A percentile compares a stretch with the other conserved stretches of the same genome.
These are phyloP conservation scores for Parnassius smintheus DNA, from an alignment of 2,888 invertebrate genomes.

Conservation along the genomic window DNA sequence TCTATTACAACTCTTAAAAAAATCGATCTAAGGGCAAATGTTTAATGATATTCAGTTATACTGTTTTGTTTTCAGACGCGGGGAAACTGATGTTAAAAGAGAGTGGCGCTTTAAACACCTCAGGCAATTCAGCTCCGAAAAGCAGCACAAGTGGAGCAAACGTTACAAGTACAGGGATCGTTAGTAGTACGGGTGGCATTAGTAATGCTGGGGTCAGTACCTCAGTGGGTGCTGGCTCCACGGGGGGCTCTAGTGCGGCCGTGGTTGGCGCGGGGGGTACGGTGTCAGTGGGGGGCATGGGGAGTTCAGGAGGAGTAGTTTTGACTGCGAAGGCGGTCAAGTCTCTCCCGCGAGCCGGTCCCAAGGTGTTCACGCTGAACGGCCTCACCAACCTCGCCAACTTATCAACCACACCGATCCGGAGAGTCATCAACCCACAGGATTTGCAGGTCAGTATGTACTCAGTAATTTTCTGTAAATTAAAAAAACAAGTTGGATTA, in stretches of 20 bases:
- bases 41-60: too few relatives aligned
- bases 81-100: constrained; percentile 88
- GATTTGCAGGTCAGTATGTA: constrained; percentile 39
- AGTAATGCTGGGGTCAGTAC: constrained; percentile 8
- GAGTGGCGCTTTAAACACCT: constrained; percentile 38
- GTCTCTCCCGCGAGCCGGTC: constrained; percentile 47
- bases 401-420: constrained; percentile 37
- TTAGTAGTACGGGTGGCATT: constrained; percentile 10
- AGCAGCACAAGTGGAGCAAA: not conserved
- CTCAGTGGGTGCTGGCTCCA: constrained; percentile 23
- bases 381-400: constrained; percentile 22
- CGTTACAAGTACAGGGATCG: constrained; percentile 12
- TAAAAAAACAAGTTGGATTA: too few relatives aligned
- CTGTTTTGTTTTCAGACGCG: constrained; percentile 77
- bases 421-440: constrained; percentile 43
- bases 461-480: too few relatives aligned
- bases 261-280: constrained; percentile 12
- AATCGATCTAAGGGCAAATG: too few relatives aligned
- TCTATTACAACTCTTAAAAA: too few relatives aligned
- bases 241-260: constrained; percentile 23
- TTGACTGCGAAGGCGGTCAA: constrained; percentile 49
- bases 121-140: not conserved
- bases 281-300: constrained; percentile 24
- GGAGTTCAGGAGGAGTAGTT: constrained; percentile 35
- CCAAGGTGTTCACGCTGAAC: constrained; percentile 52